These are phyloP conservation scores for Mythimna vitellina DNA, from an alignment of 2,888 invertebrate genomes.

Conservation along the genomic window DNA sequence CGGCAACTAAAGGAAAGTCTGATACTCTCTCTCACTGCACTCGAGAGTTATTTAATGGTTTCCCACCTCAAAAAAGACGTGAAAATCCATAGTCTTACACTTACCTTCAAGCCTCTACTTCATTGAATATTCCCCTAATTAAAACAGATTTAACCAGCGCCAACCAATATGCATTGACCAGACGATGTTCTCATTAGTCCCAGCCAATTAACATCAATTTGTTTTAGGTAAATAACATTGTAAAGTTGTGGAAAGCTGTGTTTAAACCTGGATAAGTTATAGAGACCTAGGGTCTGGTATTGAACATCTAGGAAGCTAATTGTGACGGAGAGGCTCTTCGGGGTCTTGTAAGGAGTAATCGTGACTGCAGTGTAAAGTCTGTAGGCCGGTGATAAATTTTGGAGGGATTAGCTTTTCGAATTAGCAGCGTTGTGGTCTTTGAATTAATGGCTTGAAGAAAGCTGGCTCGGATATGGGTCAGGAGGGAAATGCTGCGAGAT, in stretches of 20 bases:
- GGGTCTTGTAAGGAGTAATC: slow-evolving; percentile 11
- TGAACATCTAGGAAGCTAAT: slow-evolving; percentile 56
- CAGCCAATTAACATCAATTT: slow-evolving; percentile 61
- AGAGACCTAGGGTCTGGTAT: slow-evolving; percentile 43
- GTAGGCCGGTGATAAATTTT: slow-evolving; percentile 37
- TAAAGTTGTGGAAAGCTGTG: slow-evolving; percentile 55
- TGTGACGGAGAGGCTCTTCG: slow-evolving; percentile 43
- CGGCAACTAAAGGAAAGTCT: too few species aligned
- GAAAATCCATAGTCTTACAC: neutral
- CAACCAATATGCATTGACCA: slow-evolving; percentile 26
- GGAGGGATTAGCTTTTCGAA: slow-evolving; percentile 31
- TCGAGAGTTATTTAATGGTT: too few species aligned
- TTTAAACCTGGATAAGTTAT: slow-evolving; percentile 55
- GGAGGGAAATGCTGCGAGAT: neutral
- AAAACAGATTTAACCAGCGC: slow-evolving; percentile 24
- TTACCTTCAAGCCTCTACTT: neutral
- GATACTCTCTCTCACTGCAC: too few species aligned
- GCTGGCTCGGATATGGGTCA: slow-evolving; percentile 19
- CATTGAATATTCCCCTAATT: slow-evolving; percentile 20
- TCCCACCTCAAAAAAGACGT: neutral
- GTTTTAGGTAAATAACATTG: slow-evolving; percentile 54
- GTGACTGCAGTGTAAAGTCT: slow-evolving; percentile 28
- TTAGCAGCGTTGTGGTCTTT: slow-evolving; percentile 7
- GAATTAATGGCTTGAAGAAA: slow-evolving; percentile 20
- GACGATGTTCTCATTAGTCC: slow-evolving; percentile 59